Evolutionary conservation across 2,113 vertebrate genomes (phyloP), one percentile per base, ranked within the genome.

Genomic region (Scophthalmus maximus): DNA sequence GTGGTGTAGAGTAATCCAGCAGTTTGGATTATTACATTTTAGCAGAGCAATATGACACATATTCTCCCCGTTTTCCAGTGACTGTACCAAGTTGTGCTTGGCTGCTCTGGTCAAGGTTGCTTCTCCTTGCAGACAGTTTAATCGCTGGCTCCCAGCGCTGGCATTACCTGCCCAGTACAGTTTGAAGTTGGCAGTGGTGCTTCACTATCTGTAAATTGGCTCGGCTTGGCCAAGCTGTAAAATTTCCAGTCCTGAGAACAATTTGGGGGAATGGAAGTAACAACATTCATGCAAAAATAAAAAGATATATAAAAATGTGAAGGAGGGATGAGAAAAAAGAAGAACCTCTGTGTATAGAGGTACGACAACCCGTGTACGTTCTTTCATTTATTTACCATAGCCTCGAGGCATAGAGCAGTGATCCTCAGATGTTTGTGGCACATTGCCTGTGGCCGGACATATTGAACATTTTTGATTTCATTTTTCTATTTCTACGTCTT

Each of bases 91-190:
- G 64, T 68, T 78, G 22, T 85, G 65, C 65, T 79, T 88, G 83
- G 78, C 80, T 74, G 85, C 68, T 60, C 38, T 66, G 26, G 57
- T 72, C 64, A 87, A 87, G 79, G 83, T 89, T 78, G 78, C 58
- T 53, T 81, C 62, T 38, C 72, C 38, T 64, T 65, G 36, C 67
- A 66, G 79, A 80, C 76, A 67, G 72, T 60, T 68, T 85, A 74
- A 38, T 76, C 65, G 58, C 30, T 88, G 79, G 68, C 77, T 80
- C 46, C 49, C 50, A 79, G 29, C 46, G 5, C 57, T 73, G 77
- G 72, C 73, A 77, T 74, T 76, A 79, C 78, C 77, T 82, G 76
- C 81, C 61, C 47, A 70, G 71, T 75, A 57, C 79, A 82, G 49
- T 78, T 75, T 77, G 62, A 68, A 29, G 69, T 83, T 81, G 64